Evolutionary conservation across 2,113 vertebrate species (phyloP).

Genomic region (Cygnus atratus): DNA sequence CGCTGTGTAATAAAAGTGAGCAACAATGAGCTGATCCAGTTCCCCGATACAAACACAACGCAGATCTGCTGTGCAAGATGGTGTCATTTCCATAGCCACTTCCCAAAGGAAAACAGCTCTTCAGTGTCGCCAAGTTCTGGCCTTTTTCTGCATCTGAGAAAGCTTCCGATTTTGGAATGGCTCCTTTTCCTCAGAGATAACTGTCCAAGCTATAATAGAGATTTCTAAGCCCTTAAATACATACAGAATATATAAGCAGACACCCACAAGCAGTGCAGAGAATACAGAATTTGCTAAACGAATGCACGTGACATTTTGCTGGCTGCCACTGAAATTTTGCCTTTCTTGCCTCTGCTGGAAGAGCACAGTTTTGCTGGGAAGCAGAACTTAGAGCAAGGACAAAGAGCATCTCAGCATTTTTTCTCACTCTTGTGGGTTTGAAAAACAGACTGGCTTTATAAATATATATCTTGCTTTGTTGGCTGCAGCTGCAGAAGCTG

Average conservation of each 20-base stretch:
- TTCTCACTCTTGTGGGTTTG: not conserved
- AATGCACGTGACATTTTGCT: conserved; percentile 1
- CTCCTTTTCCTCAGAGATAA: not conserved
- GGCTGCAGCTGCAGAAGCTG: not conserved
- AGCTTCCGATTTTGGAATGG: not conserved
- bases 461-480: not conserved
- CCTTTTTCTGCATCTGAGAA: not conserved
- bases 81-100: not conserved
- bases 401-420: conserved; percentile 11
- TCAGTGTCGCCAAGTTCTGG: not conserved
- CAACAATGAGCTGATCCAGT: not conserved
- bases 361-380: not conserved
- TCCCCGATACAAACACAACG: not conserved
- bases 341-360: not conserved
- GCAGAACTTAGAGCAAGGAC: not conserved
- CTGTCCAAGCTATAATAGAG: not conserved
- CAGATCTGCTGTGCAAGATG: not conserved
- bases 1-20: not conserved
- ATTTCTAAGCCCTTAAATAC: not conserved
- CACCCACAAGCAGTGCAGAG: not conserved
- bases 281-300: not conserved
- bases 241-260: not conserved
- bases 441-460: not conserved
- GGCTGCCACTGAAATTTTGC: not conserved
- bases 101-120: not conserved